phyloP scores from a whole-genome alignment of 2,797 vertebrate species.

The Siniperca scherzeri region DNA sequence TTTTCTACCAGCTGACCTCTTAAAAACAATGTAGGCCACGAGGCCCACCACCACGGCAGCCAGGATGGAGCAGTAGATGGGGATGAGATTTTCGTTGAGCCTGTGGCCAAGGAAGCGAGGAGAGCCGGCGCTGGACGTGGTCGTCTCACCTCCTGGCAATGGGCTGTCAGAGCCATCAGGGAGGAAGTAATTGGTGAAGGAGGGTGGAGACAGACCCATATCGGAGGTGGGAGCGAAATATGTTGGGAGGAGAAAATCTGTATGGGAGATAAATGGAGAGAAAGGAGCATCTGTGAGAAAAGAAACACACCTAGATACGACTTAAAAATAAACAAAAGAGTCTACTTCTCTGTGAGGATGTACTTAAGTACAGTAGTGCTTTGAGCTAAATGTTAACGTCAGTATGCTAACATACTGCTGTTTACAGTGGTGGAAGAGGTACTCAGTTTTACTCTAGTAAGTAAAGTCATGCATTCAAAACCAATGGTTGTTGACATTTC shows the following conservation, averaged over 20 bases:
- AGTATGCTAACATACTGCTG: no score
- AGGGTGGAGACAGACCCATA: constrained; percentile 44
- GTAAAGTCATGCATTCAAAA: no score
- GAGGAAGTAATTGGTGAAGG: constrained; percentile 68
- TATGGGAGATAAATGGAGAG: constrained; percentile 19
- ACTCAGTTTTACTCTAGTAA: no score
- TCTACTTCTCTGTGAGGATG: background rate
- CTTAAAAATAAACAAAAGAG: background rate
- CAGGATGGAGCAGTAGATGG: constrained; percentile 98
- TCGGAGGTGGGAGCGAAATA: constrained; percentile 50
- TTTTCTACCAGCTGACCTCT: constrained; percentile 86
- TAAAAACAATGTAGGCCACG: constrained; percentile 95
- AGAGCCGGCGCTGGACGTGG: constrained; percentile 89
- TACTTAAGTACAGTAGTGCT: no score
- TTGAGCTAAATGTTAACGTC: no score
- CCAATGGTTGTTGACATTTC: background rate
- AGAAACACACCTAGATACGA: background rate
- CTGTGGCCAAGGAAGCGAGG: constrained; percentile 88
- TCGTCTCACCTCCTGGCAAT: constrained; percentile 78
- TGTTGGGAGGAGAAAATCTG: constrained; percentile 80
- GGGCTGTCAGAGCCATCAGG: constrained; percentile 68
- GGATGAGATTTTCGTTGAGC: constrained; percentile 94
- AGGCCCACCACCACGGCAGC: constrained; percentile 94
- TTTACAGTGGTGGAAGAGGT: no score
- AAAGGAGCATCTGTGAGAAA: constrained; percentile 12